phyloP scores from a whole-genome alignment of 2,113 vertebrate genomes.

The Elanus axillaris region DNA sequence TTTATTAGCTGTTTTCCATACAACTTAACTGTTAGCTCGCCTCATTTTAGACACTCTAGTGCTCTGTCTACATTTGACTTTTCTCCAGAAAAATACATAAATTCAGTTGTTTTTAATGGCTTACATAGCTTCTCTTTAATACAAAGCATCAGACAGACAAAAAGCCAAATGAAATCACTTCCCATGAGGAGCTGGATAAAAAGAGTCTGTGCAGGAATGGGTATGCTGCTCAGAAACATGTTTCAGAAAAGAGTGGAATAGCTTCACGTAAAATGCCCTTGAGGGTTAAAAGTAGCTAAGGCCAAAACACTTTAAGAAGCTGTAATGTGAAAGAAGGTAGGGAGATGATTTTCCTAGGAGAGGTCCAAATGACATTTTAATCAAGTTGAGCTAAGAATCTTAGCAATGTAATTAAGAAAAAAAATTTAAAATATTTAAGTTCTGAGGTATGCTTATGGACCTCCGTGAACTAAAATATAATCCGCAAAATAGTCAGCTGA shows the following conservation, averaged over 20 bases:
- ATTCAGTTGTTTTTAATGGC: not conserved
- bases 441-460: not conserved
- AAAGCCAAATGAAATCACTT: not conserved
- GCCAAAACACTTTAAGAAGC: not conserved
- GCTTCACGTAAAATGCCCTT: not conserved
- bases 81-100: not conserved
- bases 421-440: not conserved
- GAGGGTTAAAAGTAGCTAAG: not conserved
- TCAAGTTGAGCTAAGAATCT: not conserved
- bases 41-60: not conserved
- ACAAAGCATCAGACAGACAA: not conserved
- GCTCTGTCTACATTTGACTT: not conserved
- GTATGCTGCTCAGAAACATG: not conserved
- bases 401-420: not conserved
- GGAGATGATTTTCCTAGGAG: not conserved
- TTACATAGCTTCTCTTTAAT: not conserved
- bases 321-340: not conserved
- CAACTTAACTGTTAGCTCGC: not conserved
- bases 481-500: not conserved
- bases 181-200: too few relatives aligned
- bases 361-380: not conserved
- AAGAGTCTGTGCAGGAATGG: not conserved
- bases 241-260: not conserved
- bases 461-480: not conserved
- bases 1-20: not conserved